Percentiles rank a stretch among this genome's conserved stretches.
Evolutionary conservation across 2,113 vertebrate genomes (phyloP).

Genomic region (Lanius ludovicianus): DNA sequence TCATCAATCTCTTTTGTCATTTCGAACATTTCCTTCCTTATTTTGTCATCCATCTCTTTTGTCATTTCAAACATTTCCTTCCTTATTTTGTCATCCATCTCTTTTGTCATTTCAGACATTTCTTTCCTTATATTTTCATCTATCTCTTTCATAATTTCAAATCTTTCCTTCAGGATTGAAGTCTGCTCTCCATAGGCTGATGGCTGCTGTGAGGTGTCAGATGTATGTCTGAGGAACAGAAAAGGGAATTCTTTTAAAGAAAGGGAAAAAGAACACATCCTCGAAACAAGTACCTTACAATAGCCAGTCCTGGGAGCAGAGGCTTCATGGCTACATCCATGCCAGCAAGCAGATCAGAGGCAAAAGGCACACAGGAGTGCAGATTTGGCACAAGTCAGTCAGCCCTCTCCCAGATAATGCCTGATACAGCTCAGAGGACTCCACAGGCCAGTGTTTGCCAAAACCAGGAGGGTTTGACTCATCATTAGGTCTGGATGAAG

Average conservation of each 20-base stretch:
- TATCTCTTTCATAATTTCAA: accelerated
- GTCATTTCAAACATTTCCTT: neutral
- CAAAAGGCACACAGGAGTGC: neutral
- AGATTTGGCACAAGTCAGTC: neutral
- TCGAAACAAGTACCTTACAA: neutral
- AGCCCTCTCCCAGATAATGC: neutral
- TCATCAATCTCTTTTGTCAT: accelerated
- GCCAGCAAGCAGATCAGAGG: neutral
- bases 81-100: neutral
- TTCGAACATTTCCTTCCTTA: accelerated
- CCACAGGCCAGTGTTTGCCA: neutral
- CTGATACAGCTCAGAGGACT: neutral
- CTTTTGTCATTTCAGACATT: accelerated
- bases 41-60: neutral
- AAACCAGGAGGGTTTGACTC: neutral
- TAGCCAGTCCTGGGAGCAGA: neutral
- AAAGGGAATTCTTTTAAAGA: neutral
- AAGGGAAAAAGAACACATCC: neutral
- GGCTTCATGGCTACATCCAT: neutral
- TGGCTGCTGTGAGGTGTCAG: accelerated
- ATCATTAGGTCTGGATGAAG: neutral
- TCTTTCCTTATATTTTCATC: neutral
- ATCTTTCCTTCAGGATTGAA: neutral
- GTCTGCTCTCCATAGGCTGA: neutral
- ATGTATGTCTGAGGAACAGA: neutral